Base-by-base conservation (phyloP, 2,888 invertebrate genomes). In the Ormyrus thymus region DNA sequence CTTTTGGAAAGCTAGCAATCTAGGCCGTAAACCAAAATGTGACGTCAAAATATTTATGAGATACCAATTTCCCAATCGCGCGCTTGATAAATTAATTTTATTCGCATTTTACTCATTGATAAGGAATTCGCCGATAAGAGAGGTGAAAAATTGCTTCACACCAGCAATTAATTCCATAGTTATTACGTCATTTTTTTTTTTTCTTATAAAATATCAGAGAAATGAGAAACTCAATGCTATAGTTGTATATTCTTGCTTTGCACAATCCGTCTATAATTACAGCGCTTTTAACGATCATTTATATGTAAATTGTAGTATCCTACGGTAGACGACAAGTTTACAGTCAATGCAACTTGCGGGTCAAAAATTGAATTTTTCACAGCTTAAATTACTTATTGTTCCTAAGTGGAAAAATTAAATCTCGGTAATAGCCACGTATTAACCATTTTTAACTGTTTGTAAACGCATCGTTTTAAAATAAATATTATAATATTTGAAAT, bases 241-340 rank as follows among this genome's bases (percentile, higher is more conserved):
- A 45, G 11, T 55, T 6, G 56, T 9, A n/a, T 46, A 50, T 29
- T 69, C 43, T 68, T 65, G 15, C 53, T 74, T 77, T 75, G 48
- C 64, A 50, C 79, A 80, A 80, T 75, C 11, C 46, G n/a, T 46
- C 13, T 58, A 43, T 74, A 80, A 80, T 80, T 77, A 70, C 48
- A 74, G 69, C 46, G 48, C 13, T 11, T 62, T 55, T 70, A 77
- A 80, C 15, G 64, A 74, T 51, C 73, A 15, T 51, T 74, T 74
- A 59, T 70, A 72, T 70, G 70, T 70, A 65, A 74, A 74, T 70
- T 74, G 8, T 61, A 13, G 56, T 55, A 61, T 59, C 15, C 9
- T 8, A 48, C 29, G 43, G 11, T n/a, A 46, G 8, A 55, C 15
- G 66, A 61, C 10, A 69, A 46, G 56, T 72, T 76, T 79, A 51